These are phyloP conservation scores for Lepus americanus DNA, from an alignment of 2,113 vertebrate species.

Conservation along the genomic window DNA sequence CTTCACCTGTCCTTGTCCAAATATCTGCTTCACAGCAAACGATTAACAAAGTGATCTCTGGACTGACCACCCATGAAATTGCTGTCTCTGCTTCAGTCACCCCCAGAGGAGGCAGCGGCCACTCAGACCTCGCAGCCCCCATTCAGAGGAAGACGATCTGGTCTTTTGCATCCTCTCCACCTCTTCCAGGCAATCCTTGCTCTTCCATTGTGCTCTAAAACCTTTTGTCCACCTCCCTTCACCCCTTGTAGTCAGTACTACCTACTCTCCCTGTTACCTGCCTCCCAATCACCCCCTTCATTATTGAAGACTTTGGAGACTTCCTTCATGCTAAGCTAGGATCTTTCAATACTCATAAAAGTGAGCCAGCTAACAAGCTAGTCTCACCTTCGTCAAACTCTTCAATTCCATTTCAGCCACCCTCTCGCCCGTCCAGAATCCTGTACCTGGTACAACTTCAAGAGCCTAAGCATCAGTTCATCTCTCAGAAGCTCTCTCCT, in stretches of 20 bases:
- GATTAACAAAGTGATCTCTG: background rate
- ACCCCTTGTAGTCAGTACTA: background rate
- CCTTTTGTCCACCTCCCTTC: background rate
- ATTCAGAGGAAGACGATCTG: background rate
- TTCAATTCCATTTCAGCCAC: background rate
- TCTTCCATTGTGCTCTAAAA: background rate
- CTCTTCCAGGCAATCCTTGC: background rate
- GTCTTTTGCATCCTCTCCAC: background rate
- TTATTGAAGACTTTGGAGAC: background rate
- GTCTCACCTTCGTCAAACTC: background rate
- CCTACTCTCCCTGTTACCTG: background rate
- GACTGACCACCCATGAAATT: background rate
- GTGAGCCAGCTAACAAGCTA: background rate
- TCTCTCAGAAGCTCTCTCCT: background rate
- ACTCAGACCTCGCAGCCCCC: background rate
- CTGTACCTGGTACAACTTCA: background rate
- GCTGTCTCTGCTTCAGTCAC: background rate
- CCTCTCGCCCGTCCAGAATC: background rate
- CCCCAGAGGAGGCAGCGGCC: background rate
- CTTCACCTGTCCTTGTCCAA: background rate
- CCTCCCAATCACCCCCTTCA: background rate
- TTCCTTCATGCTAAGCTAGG: background rate
- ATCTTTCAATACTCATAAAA: background rate
- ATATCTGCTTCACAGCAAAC: slow-evolving; percentile 11
- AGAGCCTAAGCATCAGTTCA: background rate